phyloP scores from a whole-genome alignment of 2,797 vertebrate species.

The Echeneis naucrates region DNA sequence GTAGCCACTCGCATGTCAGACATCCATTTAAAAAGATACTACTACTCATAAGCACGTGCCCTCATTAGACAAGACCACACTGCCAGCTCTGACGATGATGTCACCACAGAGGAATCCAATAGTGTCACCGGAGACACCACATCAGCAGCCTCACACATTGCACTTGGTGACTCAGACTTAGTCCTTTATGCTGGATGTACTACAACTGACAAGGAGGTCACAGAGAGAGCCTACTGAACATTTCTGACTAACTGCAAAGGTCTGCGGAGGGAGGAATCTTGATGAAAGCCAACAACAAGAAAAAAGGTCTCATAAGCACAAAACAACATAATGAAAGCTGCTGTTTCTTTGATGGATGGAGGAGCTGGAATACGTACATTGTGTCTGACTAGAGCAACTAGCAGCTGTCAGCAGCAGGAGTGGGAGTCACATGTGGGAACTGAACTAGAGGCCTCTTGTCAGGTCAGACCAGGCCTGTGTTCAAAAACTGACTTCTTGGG shows the following conservation, averaged over 20 bases:
- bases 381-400: constrained; percentile 46
- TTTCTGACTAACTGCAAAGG: constrained; percentile 48
- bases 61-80: constrained; percentile 65
- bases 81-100: constrained; percentile 57
- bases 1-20: constrained; percentile 56
- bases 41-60: constrained; percentile 63
- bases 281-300: constrained; percentile 33
- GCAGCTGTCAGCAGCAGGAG: constrained; percentile 57
- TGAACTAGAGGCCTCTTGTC: constrained; percentile 38
- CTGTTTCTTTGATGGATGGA: constrained; percentile 51
- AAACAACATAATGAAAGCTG: constrained; percentile 53
- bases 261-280: constrained; percentile 22
- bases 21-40: constrained; percentile 49
- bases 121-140: constrained; percentile 49
- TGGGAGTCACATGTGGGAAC: constrained; percentile 46
- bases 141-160: constrained; percentile 50
- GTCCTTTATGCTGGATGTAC: constrained; percentile 29
- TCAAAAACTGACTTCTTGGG: constrained; percentile 10
- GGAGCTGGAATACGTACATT: constrained; percentile 27
- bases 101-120: constrained; percentile 53
- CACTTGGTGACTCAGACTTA: constrained; percentile 64
- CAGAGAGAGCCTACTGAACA: constrained; percentile 33
- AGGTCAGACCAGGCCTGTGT: constrained; percentile 26
- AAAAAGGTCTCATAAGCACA: constrained; percentile 19
- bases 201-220: constrained; percentile 64